Evolutionary conservation across 53 echinoderm and acorn worm genomes (phyloP).

Genomic region (Actinopyga echinites): DNA sequence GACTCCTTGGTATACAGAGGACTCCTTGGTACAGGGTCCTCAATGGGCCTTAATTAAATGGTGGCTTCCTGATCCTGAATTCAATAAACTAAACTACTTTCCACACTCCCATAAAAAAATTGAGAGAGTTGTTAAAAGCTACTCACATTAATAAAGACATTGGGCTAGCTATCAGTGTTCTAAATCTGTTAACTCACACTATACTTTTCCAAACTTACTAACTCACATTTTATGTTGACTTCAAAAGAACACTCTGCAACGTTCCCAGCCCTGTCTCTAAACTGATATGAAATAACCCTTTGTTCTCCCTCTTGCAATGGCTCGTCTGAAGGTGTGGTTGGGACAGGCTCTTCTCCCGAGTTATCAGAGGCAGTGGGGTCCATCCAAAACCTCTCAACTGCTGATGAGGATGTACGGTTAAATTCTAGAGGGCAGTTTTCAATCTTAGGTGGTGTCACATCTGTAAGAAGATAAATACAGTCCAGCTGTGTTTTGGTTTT

Average conservation of each 20-base stretch:
- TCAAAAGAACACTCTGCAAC: slow-evolving; percentile 6
- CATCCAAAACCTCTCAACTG: slow-evolving; percentile 14
- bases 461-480: not conserved
- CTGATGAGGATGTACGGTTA: not conserved
- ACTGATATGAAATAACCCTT: not conserved
- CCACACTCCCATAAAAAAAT: no score
- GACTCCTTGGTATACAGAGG: no score
- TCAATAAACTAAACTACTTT: no score
- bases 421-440: slow-evolving; percentile 11
- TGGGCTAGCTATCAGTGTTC: no score
- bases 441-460: not conserved
- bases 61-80: no score
- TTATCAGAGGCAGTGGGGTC: slow-evolving; percentile 38
- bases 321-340: slow-evolving; percentile 8
- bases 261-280: not conserved
- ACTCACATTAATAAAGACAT: no score
- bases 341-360: not conserved
- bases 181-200: no score
- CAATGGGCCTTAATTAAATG: no score
- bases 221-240: slow-evolving; percentile 14
- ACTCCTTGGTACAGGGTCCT: no score
- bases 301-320: not conserved
- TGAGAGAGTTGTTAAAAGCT: no score
- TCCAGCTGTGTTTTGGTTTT: no score
- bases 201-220: not conserved